These are phyloP conservation scores for Villa cingulata DNA, from an alignment of 2,888 invertebrate genomes.

Conservation along the genomic window DNA sequence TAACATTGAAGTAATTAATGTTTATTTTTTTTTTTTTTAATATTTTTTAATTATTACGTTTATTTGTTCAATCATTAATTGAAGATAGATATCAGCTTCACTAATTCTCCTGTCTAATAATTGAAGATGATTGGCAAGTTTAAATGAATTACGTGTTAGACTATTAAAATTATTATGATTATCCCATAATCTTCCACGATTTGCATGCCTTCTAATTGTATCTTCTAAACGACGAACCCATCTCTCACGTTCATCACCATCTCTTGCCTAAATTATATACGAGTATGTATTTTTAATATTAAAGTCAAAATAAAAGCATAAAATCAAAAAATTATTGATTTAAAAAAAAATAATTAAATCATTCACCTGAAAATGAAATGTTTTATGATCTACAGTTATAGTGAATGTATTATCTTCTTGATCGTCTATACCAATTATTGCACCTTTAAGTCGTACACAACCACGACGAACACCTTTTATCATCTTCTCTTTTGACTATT, in stretches of 20 bases:
- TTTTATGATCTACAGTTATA: conserved; percentile 96
- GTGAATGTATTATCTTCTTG: conserved; percentile 99
- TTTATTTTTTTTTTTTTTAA: conserved; percentile 4
- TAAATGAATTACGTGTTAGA: conserved; percentile 19
- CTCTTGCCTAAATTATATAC: conserved; percentile 67
- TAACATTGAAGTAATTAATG: conserved; percentile 6
- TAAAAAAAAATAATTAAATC: no score
- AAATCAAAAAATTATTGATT: not conserved
- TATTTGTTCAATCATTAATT: conserved; percentile 88
- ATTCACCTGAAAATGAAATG: conserved; percentile 90
- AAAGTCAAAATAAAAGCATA: not conserved
- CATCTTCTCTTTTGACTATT: conserved; percentile 99
- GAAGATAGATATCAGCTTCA: conserved; percentile 92
- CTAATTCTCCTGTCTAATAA: conserved; percentile 82
- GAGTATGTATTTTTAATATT: no score
- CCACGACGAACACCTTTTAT: conserved; percentile 91
- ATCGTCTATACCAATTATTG: conserved; percentile 96
- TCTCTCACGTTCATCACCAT: conserved; percentile 84
- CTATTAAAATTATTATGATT: conserved; percentile 28
- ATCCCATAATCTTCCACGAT: conserved; percentile 38
- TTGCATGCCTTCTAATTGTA: conserved; percentile 75
- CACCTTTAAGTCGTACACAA: conserved; percentile 92
- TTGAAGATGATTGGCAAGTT: conserved; percentile 36
- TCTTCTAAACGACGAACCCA: conserved; percentile 95
- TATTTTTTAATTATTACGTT: conserved; percentile 39